A percentile compares a stretch with the other conserved stretches of the same genome.
phyloP scores from a whole-genome alignment of 2,113 vertebrate genomes.

The Pedetes capensis region DNA sequence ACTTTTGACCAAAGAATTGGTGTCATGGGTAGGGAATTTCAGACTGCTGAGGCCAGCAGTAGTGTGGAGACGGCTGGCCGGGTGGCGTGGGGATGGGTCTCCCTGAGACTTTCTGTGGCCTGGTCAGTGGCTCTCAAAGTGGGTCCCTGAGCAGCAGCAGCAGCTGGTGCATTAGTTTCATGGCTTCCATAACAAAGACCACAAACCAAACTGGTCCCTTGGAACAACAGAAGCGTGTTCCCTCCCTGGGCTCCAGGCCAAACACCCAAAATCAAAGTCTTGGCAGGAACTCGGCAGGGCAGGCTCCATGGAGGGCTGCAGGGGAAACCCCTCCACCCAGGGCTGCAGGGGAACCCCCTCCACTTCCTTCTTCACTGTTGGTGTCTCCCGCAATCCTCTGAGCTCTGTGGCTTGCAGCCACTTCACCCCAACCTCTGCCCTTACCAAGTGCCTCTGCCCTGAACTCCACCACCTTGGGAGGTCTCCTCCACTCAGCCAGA shows the following conservation, averaged over 20 bases:
- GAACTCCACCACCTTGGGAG: background rate
- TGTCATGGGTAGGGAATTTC: background rate
- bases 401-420: background rate
- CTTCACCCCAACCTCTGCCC: background rate
- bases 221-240: background rate
- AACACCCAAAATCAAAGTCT: too few species aligned
- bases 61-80: fast-evolving
- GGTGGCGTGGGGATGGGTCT: fast-evolving
- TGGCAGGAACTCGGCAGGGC: too few species aligned
- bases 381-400: fast-evolving
- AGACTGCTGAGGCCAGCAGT: background rate
- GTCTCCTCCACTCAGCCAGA: background rate
- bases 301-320: too few species aligned
- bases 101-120: fast-evolving
- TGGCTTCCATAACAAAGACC: too few species aligned
- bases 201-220: fast-evolving
- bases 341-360: too few species aligned
- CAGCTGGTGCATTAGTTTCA: fast-evolving
- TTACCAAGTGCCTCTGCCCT: too few species aligned
- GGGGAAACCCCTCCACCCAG: too few species aligned
- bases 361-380: too few species aligned
- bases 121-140: background rate
- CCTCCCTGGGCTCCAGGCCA: background rate
- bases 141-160: fast-evolving
- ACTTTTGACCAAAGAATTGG: background rate